These are phyloP conservation scores for Heliconius charithonia DNA, from an alignment of 2,888 invertebrate species.

Conservation along the genomic window DNA sequence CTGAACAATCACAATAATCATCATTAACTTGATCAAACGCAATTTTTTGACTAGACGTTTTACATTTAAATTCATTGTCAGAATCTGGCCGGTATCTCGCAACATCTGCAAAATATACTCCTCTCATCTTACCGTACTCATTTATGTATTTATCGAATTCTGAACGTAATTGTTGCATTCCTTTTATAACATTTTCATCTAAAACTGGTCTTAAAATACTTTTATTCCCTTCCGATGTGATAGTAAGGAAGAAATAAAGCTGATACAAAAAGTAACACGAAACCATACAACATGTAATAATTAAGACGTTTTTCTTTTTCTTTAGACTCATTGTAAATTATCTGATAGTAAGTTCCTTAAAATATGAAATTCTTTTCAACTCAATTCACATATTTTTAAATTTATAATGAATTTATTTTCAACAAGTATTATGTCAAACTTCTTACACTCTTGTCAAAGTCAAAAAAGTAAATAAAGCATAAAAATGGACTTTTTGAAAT, in stretches of 20 bases:
- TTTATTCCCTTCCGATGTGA: slow-evolving; percentile 63
- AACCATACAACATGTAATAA: slow-evolving; percentile 65
- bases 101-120: slow-evolving; percentile 67
- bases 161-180: slow-evolving; percentile 62
- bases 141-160: slow-evolving; percentile 72
- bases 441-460: slow-evolving; percentile 9
- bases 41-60: slow-evolving; percentile 65
- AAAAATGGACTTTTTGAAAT: background rate
- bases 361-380: background rate
- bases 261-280: slow-evolving; percentile 74
- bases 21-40: slow-evolving; percentile 86
- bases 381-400: background rate
- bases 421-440: slow-evolving; percentile 15
- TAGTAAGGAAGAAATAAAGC: slow-evolving; percentile 72
- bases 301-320: slow-evolving; percentile 75
- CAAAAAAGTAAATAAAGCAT: slow-evolving; percentile 1
- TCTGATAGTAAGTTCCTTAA: background rate
- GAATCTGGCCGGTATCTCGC: slow-evolving; percentile 69
- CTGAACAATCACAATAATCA: slow-evolving; percentile 93
- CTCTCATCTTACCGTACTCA: slow-evolving; percentile 71
- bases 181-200: slow-evolving; percentile 58
- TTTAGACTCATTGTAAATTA: slow-evolving; percentile 53
- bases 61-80: slow-evolving; percentile 73
- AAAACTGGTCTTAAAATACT: slow-evolving; percentile 61
- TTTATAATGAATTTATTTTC: background rate